These are phyloP conservation scores for Anastrepha ludens DNA, from an alignment of 1,140 invertebrate species.

Conservation along the genomic window DNA sequence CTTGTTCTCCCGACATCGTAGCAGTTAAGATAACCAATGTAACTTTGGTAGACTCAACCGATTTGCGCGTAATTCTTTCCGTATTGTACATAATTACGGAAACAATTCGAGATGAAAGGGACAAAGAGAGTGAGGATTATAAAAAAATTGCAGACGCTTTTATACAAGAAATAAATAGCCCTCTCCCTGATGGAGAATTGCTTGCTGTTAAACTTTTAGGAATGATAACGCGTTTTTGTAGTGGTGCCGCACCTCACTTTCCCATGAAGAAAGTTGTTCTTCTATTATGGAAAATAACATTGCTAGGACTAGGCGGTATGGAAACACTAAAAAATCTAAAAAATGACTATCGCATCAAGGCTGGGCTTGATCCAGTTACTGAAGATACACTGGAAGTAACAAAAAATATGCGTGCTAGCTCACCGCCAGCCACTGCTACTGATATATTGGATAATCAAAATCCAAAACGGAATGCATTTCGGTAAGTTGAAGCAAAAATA, in stretches of 20 bases:
- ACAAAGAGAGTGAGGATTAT: constrained; percentile 81
- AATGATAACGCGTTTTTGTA: constrained; percentile 97
- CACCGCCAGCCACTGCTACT: constrained; percentile 93
- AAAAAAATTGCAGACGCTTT: constrained; percentile 84
- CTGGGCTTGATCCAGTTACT: constrained; percentile 83
- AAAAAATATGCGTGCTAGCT: constrained; percentile 93
- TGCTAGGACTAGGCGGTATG: constrained; percentile 93
- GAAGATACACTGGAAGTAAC: constrained; percentile 97
- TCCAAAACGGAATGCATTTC: constrained; percentile 80
- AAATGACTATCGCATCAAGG: constrained; percentile 82
- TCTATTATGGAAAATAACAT: constrained; percentile 95
- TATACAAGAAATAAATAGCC: constrained; percentile 85
- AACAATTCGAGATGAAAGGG: constrained; percentile 85
- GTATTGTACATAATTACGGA: constrained; percentile 96
- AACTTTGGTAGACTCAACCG: constrained; percentile 92
- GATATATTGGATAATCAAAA: constrained; percentile 94
- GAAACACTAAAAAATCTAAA: constrained; percentile 86
- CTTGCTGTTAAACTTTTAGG: constrained; percentile 91
- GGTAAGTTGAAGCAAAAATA: constrained; percentile 60
- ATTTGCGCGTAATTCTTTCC: constrained; percentile 93
- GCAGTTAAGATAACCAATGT: constrained; percentile 89
- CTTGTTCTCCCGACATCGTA: constrained; percentile 81
- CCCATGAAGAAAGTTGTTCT: constrained; percentile 98
- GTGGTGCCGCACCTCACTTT: constrained; percentile 94
- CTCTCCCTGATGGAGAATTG: constrained; percentile 87